Evolutionary conservation across 2,888 invertebrate genomes (phyloP).

Genomic region (Metopia argyrocephala): DNA sequence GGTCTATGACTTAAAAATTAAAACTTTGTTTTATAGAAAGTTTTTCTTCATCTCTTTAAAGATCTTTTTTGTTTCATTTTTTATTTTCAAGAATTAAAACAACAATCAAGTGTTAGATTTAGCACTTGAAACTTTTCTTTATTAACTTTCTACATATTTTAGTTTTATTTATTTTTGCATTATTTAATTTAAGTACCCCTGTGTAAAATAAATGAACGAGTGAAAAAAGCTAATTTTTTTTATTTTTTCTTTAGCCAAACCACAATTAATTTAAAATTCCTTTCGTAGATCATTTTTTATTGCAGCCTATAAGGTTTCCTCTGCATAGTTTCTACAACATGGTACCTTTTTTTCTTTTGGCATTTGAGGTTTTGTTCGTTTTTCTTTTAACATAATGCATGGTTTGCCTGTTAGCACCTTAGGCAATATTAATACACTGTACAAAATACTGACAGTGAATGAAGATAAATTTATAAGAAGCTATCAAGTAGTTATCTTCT

Average conservation of each 20-base stretch:
- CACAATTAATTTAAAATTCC: constrained; percentile 62
- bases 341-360: constrained; percentile 26
- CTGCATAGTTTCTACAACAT: constrained; percentile 6
- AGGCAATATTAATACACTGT: constrained; percentile 14
- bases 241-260: constrained; percentile 41
- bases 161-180: neutral
- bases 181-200: constrained; percentile 31
- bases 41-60: neutral
- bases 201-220: neutral
- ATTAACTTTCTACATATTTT: neutral
- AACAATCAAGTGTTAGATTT: constrained; percentile 10
- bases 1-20: too few relatives aligned
- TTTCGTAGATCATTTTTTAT: constrained; percentile 60
- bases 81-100: neutral
- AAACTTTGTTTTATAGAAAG: too few relatives aligned
- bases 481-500: neutral
- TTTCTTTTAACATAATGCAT: constrained; percentile 26
- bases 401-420: constrained; percentile 49
- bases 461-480: too few relatives aligned
- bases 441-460: too few relatives aligned
- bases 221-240: neutral
- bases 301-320: constrained; percentile 52
- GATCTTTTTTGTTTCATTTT: constrained; percentile 2
- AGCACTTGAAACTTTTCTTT: constrained; percentile 16
- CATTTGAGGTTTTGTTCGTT: constrained; percentile 23